These are phyloP conservation scores for Siniperca knerii DNA, from an alignment of 2,113 vertebrate species.

Conservation along the genomic window DNA sequence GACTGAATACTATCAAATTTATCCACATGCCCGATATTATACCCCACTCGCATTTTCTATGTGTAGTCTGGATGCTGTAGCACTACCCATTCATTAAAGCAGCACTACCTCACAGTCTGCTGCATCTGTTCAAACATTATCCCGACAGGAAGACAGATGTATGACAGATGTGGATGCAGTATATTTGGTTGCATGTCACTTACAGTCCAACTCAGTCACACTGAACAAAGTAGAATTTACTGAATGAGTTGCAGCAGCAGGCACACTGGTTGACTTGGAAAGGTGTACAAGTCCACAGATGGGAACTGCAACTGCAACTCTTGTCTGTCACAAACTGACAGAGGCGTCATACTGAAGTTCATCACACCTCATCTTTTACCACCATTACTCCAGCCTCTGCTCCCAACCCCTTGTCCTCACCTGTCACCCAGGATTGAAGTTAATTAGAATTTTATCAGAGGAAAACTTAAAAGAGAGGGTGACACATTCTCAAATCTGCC, in stretches of 20 bases:
- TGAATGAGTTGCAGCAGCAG: neutral
- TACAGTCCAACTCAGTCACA: neutral
- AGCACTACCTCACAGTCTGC: slow-evolving; percentile 11
- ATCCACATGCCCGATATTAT: slow-evolving; percentile 9
- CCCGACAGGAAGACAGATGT: slow-evolving; percentile 28
- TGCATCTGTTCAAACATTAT: slow-evolving; percentile 25
- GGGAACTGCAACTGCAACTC: neutral
- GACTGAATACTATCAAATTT: slow-evolving; percentile 45
- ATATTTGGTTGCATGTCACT: slow-evolving; percentile 30
- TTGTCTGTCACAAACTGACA: slow-evolving; percentile 10
- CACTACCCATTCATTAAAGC: slow-evolving; percentile 4
- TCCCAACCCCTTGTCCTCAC: slow-evolving; percentile 8
- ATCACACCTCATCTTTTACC: neutral
- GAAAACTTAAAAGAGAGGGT: slow-evolving; percentile 69
- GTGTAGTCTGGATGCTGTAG: slow-evolving; percentile 19
- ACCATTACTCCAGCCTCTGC: neutral
- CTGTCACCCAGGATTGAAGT: slow-evolving; percentile 52
- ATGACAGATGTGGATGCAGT: neutral
- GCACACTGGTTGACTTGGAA: neutral
- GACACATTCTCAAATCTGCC: slow-evolving; percentile 54
- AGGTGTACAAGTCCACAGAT: neutral
- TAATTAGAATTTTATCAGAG: slow-evolving; percentile 78
- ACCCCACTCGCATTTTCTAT: slow-evolving; percentile 21
- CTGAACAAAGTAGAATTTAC: neutral
- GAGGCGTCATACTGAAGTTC: neutral